Evolutionary conservation across 2,797 vertebrate species (phyloP).

Genomic region (Myotis daubentonii): DNA sequence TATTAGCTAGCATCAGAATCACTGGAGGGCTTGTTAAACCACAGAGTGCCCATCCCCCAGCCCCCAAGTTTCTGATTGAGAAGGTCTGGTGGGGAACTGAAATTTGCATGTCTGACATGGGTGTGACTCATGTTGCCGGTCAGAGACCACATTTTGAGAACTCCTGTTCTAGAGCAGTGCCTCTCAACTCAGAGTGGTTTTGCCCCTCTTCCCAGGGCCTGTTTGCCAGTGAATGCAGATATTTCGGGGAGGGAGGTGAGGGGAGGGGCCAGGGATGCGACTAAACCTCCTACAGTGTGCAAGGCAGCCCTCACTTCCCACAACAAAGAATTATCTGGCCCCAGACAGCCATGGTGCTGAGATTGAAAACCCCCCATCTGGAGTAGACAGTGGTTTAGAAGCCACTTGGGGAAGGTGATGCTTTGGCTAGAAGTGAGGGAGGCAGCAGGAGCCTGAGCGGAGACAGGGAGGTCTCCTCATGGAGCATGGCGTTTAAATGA

Average conservation of each 20-base stretch:
- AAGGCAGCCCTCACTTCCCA: not conserved
- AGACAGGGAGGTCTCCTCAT: fast-evolving
- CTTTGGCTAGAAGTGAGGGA: not conserved
- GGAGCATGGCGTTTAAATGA: not conserved
- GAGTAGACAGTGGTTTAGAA: not conserved
- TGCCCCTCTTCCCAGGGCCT: not conserved
- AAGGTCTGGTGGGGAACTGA: not conserved
- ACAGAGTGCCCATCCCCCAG: not conserved
- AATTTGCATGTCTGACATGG: not conserved
- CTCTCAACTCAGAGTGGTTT: not conserved
- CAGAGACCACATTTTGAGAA: not conserved
- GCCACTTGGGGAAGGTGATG: not conserved
- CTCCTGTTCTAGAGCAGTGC: not conserved
- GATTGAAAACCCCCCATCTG: not conserved
- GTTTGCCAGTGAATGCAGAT: not conserved
- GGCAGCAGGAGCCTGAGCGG: not conserved
- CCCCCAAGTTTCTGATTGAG: not conserved
- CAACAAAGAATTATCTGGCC: not conserved
- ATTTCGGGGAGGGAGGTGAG: not conserved
- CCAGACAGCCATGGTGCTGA: not conserved
- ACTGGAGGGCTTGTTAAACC: not conserved
- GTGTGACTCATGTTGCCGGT: not conserved
- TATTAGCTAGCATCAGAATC: not conserved
- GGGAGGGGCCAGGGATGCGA: not conserved
- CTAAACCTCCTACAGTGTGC: fast-evolving